Percentiles rank a stretch among this genome's conserved stretches.
These are phyloP conservation scores for Ophion ellenae DNA, from an alignment of 2,888 invertebrate species.

Conservation along the genomic window DNA sequence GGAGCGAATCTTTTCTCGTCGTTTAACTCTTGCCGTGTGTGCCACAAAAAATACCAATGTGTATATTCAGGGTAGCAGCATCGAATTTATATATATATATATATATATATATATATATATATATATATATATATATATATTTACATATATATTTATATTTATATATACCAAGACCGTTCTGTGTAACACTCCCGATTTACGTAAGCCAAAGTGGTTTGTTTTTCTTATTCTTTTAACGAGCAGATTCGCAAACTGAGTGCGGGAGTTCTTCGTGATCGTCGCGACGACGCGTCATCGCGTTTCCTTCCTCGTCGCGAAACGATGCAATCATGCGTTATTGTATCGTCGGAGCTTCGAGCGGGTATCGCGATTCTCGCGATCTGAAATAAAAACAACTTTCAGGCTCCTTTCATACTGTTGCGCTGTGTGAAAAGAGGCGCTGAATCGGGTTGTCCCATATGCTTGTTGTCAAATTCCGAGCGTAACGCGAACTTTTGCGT, in stretches of 20 bases:
- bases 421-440: too few species aligned
- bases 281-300: constrained; percentile 40
- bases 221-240: constrained; percentile 26
- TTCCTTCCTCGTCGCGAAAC: too few species aligned
- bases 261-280: constrained; percentile 44
- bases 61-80: constrained; percentile 1
- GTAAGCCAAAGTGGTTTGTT: constrained; percentile 51
- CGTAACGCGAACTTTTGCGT: too few species aligned
- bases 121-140: neutral
- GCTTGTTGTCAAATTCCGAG: too few species aligned
- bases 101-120: neutral
- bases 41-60: neutral
- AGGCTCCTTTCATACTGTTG: too few species aligned
- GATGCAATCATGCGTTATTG: too few species aligned
- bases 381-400: too few species aligned
- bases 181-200: constrained; percentile 57
- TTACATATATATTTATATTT: neutral
- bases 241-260: constrained; percentile 38
- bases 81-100: neutral
- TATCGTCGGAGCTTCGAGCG: too few species aligned
- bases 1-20: constrained; percentile 56
- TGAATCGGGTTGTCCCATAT: too few species aligned
- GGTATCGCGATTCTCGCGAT: too few species aligned
- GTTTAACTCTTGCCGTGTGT: constrained; percentile 39
- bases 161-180: neutral